Evolutionary conservation across 2,113 vertebrate species (phyloP).

Genomic region (Rhabdornis inornatus): DNA sequence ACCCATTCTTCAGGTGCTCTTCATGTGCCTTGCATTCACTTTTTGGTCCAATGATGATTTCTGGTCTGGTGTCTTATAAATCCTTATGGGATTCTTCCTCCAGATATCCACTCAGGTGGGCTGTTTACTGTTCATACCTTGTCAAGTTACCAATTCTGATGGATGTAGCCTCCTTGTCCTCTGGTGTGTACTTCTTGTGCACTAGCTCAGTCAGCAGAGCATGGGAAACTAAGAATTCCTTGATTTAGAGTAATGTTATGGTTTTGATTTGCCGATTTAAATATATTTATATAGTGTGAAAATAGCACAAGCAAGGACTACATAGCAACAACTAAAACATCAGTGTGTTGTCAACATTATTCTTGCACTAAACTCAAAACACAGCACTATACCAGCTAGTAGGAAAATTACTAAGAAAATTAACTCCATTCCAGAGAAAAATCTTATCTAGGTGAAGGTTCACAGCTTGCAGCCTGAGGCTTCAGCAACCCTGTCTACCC

Average conservation of each 20-base stretch:
- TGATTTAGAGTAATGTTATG: not conserved
- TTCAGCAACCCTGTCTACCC: not conserved
- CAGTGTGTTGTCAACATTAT: not conserved
- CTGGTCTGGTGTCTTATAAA: not conserved
- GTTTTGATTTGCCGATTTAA: too few relatives aligned
- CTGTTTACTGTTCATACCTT: not conserved
- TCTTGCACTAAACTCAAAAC: not conserved
- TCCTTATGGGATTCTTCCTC: not conserved
- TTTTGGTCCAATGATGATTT: not conserved
- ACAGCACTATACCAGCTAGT: not conserved
- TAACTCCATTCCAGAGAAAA: not conserved
- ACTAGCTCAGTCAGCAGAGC: not conserved
- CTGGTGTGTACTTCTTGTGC: not conserved
- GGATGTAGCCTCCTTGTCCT: not conserved
- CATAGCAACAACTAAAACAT: not conserved
- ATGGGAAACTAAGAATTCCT: not conserved
- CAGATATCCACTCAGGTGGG: not conserved
- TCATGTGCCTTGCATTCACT: not conserved
- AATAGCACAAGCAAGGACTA: too few relatives aligned
- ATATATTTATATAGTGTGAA: too few relatives aligned
- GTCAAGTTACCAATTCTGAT: not conserved
- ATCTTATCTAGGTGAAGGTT: not conserved
- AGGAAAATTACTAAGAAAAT: not conserved
- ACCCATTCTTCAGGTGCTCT: not conserved
- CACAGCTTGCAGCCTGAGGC: not conserved